Evolutionary conservation across 1,140 invertebrate genomes (phyloP).

Genomic region (Acromyrmex heyeri): DNA sequence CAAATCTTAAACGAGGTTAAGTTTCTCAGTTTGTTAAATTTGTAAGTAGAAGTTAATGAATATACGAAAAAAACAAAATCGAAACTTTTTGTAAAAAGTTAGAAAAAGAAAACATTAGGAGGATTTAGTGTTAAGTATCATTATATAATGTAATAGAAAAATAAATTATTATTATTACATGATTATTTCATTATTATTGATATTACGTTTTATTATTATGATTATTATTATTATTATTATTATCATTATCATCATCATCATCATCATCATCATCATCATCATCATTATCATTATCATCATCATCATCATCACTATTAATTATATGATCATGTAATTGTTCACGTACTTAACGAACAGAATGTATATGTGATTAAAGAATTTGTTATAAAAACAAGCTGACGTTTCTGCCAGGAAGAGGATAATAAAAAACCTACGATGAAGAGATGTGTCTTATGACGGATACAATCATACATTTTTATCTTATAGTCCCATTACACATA

Average conservation of each 20-base stretch:
- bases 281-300: conserved; percentile 73
- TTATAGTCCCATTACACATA: conserved; percentile 69
- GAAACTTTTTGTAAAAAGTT: conserved; percentile 71
- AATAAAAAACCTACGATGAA: not conserved
- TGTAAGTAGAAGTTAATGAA: conserved; percentile 69
- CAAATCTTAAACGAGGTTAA: conserved; percentile 75
- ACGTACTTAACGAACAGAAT: conserved; percentile 71
- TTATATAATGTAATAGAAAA: conserved; percentile 75
- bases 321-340: conserved; percentile 54
- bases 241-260: conserved; percentile 79
- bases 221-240: conserved; percentile 74
- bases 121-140: conserved; percentile 71
- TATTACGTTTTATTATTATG: conserved; percentile 79
- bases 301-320: conserved; percentile 79
- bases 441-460: conserved; percentile 19
- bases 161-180: conserved; percentile 79
- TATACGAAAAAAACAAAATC: conserved; percentile 63
- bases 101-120: conserved; percentile 43
- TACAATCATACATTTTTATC: conserved; percentile 54
- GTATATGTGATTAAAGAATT: conserved; percentile 50
- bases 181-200: conserved; percentile 67
- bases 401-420: conserved; percentile 35
- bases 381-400: conserved; percentile 45
- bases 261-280: conserved; percentile 75
- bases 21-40: conserved; percentile 71